These are phyloP conservation scores for Ammodytes marinus DNA, from an alignment of 2,113 vertebrate genomes.

Conservation along the genomic window DNA sequence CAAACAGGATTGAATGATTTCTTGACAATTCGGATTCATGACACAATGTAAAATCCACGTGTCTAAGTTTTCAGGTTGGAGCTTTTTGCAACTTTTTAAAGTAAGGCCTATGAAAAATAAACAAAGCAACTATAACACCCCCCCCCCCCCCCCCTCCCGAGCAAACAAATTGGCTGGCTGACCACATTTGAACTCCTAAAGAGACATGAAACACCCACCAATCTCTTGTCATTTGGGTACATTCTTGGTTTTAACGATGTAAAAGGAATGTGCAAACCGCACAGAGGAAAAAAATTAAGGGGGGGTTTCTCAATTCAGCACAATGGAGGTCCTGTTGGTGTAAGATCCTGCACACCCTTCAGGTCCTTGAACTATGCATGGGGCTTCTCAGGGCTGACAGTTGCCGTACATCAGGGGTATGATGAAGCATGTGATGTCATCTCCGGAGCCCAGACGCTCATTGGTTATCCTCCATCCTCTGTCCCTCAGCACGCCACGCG, in stretches of 20 bases:
- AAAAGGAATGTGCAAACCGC: slow-evolving; percentile 29
- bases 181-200: slow-evolving; percentile 12
- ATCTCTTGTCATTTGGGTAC: not conserved
- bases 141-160: not conserved
- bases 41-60: not conserved
- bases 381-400: slow-evolving; percentile 84
- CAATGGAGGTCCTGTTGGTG: slow-evolving; percentile 5
- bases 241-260: slow-evolving; percentile 6
- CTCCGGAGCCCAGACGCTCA: slow-evolving; percentile 95
- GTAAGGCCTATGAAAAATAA: not conserved
- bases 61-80: not conserved
- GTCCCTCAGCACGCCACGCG: slow-evolving; percentile 94
- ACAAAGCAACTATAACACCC: not conserved
- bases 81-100: not conserved
- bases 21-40: not conserved
- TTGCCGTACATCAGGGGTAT: slow-evolving; percentile 95
- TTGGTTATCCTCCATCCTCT: slow-evolving; percentile 97
- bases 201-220: slow-evolving; percentile 40
- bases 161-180: not conserved
- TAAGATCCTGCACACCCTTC: not conserved
- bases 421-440: slow-evolving; percentile 98
- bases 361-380: not conserved
- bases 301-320: slow-evolving; percentile 15
- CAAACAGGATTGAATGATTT: not conserved
- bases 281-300: not conserved